Evolutionary conservation across 2,113 vertebrate genomes (phyloP).

Genomic region (Balaeniceps rex): DNA sequence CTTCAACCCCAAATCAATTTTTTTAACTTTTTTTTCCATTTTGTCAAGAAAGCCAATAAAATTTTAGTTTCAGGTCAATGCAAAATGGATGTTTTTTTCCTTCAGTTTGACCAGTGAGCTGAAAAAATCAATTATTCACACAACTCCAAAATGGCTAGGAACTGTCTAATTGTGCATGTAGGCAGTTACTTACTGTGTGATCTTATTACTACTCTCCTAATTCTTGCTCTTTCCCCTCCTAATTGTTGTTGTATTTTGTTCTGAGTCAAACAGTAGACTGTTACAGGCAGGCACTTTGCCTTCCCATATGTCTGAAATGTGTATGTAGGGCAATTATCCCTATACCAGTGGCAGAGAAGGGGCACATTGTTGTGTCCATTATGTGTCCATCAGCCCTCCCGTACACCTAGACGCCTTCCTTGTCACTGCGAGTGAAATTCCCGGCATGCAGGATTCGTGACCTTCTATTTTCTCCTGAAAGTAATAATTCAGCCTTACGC

Average conservation of each 20-base stretch:
- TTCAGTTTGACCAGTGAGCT: conserved; percentile 28
- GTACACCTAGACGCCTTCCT: background rate
- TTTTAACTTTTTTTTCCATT: background rate
- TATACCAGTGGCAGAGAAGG: background rate
- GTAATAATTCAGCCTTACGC: background rate
- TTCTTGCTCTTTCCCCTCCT: background rate
- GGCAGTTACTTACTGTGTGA: background rate
- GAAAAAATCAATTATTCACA: conserved; percentile 50
- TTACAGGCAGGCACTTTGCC: background rate
- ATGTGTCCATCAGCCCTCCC: background rate
- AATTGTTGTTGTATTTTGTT: background rate
- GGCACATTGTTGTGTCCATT: background rate
- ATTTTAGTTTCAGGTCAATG: conserved; percentile 11
- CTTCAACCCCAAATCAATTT: background rate
- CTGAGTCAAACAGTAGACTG: background rate
- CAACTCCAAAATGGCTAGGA: conserved; percentile 22
- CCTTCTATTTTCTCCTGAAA: background rate
- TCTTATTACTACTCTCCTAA: background rate
- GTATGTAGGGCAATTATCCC: background rate
- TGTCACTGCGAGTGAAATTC: background rate
- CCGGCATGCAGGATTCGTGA: background rate
- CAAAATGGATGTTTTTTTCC: background rate
- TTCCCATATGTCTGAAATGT: background rate
- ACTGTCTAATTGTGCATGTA: conserved; percentile 5
- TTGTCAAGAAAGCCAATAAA: conserved; percentile 16